Evolutionary conservation across 1,140 invertebrate species (phyloP), one percentile per base, ranked within the genome.

Genomic region (Drosophila cardini): DNA sequence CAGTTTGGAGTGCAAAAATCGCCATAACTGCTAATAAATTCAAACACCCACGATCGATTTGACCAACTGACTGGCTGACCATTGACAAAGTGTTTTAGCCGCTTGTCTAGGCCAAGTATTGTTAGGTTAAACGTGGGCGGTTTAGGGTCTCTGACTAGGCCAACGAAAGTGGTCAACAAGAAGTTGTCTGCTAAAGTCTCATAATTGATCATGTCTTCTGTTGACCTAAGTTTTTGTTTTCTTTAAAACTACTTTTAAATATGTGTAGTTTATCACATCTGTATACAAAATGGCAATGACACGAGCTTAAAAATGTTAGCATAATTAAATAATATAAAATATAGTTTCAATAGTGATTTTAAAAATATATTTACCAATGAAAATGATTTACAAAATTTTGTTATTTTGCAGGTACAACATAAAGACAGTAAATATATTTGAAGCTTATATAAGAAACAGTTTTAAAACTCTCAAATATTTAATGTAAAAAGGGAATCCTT

Each of bases 11-110:
- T 76, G 73, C 65, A 89, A 76, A 89, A 76, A 78, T 76, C 70
- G 71, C 71, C 71, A 62, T 71, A 87, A 77, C 76, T 72, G 79
- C 74, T 83, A 72, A 86, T 89, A 89, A 86, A 89, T 89, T 79
- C 83, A 89, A 86, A 89, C 83, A 79, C 83, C 83, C 83, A 86
- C 83, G 53, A 72, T 67, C 75, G 38, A 69, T 69, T 13, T 32
- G n/a, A 10, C 48, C 46, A 15, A 55, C 18, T 38, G 32, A 48
- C 60, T 38, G n/a, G 11, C 43, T 42, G 55, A 38, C 46, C 53
- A 42, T 72, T 72, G 62, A 67, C 62, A 71, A 61, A 72, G 55
- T 69, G 78, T 18, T 67, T 58, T 30, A 58, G 40, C 30, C 69
- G 57, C 60, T 72, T 62, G 68, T 81, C 72, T 67, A 58, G 56